Evolutionary conservation across 2,888 invertebrate species (phyloP).

Genomic region (Parnassius glacialis): DNA sequence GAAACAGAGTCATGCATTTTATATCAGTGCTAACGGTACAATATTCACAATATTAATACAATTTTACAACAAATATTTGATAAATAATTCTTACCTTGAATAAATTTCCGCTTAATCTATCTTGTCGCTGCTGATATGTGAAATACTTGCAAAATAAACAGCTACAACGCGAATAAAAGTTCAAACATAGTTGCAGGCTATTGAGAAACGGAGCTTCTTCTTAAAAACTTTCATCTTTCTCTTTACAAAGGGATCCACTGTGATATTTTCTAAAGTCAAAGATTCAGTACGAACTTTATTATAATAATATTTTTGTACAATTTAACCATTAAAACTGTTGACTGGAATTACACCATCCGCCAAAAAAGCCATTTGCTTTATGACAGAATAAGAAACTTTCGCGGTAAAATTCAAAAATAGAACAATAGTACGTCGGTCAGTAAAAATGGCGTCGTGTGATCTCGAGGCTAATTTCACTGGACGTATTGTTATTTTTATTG

Average conservation of each 20-base stretch:
- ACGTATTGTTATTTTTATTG: conserved; percentile 75
- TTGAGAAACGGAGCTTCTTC: conserved; percentile 74
- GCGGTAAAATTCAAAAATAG: conserved; percentile 63
- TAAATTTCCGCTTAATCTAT: neutral
- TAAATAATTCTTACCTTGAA: conserved; percentile 9
- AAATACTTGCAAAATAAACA: conserved; percentile 29
- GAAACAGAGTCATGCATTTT: too few relatives aligned
- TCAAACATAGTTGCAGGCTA: conserved; percentile 51
- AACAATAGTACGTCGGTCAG: conserved; percentile 47
- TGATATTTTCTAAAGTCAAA: conserved; percentile 32
- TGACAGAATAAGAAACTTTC: conserved; percentile 47
- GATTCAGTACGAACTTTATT: conserved; percentile 19
- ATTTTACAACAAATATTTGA: neutral
- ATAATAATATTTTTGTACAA: conserved; percentile 3
- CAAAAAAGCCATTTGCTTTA: conserved; percentile 51
- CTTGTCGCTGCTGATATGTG: conserved; percentile 51
- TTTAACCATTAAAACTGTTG: conserved; percentile 16
- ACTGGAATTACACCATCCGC: conserved; percentile 31
- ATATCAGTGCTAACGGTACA: too few relatives aligned
- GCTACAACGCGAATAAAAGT: conserved; percentile 33
- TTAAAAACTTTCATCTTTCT: conserved; percentile 78
- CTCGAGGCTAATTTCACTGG: conserved; percentile 67
- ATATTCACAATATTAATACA: too few relatives aligned
- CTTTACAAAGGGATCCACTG: conserved; percentile 70
- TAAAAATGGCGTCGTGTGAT: conserved; percentile 51